Evolutionary conservation across 2,888 invertebrate species (phyloP).

Genomic region (Pycnomerus fuliginosus): DNA sequence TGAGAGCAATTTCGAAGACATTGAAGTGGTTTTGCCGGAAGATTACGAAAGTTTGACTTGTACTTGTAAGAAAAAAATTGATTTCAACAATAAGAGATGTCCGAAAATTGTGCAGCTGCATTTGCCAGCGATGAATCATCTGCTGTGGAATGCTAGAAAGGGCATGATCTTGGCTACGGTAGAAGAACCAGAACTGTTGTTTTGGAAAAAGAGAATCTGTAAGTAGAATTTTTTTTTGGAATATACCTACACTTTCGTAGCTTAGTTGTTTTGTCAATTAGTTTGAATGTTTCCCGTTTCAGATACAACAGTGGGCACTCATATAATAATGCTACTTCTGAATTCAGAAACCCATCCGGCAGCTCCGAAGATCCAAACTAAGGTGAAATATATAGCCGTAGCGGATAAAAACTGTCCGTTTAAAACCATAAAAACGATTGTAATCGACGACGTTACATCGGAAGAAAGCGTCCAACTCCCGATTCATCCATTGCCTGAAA

Average conservation of each 20-base stretch:
- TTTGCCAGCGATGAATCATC: constrained; percentile 40
- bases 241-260: too few relatives aligned
- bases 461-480: constrained; percentile 23
- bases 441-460: constrained; percentile 24
- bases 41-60: constrained; percentile 27
- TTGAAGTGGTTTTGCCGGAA: constrained; percentile 26
- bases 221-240: too few relatives aligned
- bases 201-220: constrained; percentile 41
- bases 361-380: background rate
- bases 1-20: constrained; percentile 8
- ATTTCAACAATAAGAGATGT: constrained; percentile 31
- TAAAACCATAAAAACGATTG: constrained; percentile 26
- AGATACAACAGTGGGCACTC: background rate
- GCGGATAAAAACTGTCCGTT: constrained; percentile 1
- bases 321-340: constrained; percentile 4
- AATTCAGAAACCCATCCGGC: constrained; percentile 6
- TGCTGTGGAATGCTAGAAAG: constrained; percentile 34
- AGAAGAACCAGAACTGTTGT: constrained; percentile 27
- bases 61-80: constrained; percentile 25
- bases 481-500: too few relatives aligned
- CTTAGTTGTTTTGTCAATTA: too few relatives aligned
- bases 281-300: background rate
- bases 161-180: constrained; percentile 31
- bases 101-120: constrained; percentile 33
- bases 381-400: constrained; percentile 2